A percentile compares a stretch with the other conserved stretches of the same genome.
phyloP scores from a whole-genome alignment of 2,113 vertebrate species.

The Rhinolophus ferrumequinum region DNA sequence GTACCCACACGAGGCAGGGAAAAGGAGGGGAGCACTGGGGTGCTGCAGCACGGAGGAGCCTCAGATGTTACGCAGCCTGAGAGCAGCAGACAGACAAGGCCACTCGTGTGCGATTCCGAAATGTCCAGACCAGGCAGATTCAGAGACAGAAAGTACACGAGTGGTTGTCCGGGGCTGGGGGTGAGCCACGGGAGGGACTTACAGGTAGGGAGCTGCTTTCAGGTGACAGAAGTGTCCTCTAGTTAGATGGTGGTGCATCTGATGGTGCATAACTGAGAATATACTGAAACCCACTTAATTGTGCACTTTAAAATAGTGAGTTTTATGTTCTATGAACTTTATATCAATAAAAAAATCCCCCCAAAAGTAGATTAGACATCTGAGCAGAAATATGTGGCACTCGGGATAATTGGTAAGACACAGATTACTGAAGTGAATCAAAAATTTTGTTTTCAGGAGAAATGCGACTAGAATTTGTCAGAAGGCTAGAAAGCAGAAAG shows the following conservation, averaged over 20 bases:
- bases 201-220: not conserved
- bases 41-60: rapidly evolving
- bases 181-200: not conserved
- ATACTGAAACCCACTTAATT: not conserved
- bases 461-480: not conserved
- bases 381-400: not conserved
- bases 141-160: rapidly evolving
- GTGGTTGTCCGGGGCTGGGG: not conserved
- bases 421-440: not conserved
- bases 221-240: too few relatives aligned
- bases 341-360: not conserved
- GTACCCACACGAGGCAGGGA: rapidly evolving
- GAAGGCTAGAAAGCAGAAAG: not conserved
- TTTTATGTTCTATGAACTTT: not conserved
- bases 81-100: not conserved
- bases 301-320: too few relatives aligned
- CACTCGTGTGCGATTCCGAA: rapidly evolving
- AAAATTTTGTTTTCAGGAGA: not conserved
- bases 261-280: rapidly evolving
- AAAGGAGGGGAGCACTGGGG: rapidly evolving
- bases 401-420: not conserved
- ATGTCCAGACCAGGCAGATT: rapidly evolving
- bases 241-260: too few relatives aligned
- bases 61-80: too few relatives aligned
- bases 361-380: not conserved